Evolutionary conservation across 2,797 vertebrate genomes (phyloP), one percentile per base, ranked within the genome.

Genomic region (Malacoraja senta): DNA sequence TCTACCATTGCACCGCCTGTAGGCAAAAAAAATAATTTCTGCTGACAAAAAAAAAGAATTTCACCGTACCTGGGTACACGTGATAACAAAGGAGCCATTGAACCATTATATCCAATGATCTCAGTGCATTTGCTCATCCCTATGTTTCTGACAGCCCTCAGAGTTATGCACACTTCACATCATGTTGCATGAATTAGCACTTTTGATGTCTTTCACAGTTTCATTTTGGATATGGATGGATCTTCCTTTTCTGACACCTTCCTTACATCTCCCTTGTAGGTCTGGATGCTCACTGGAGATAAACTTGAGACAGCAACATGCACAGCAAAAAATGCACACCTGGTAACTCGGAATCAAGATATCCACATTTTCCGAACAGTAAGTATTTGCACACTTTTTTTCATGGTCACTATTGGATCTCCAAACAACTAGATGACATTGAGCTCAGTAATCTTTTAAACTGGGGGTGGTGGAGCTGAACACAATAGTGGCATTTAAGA

Each of bases 271-370:
- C 44, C 44, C 44, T 53, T 53, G 44, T 94, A 99, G 99, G 98
- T 99, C 71, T 99, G 99, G 99, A 99, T 99, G 99, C 96, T 99
- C 94, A 99, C 99, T 0, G 99, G 99, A 93, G 99, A 99, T 96
- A 99, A 99, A 95, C 96, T 99, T 83, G 99, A 99, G 96, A 99
- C 99, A 0, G 99, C 99, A 93, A 99, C 98, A 0, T 99, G 99
- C 96, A 99, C 98, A 0, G 99, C 99, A 12, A 99, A 99, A 96
- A 99, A 99, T 0, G 98, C 99, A 1, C 99, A 99, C 95, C 96
- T 99, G 95, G 98, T 99, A 95, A 99, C 98, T 94, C 97, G 99
- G 93, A 99, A 96, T 94, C 99, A 99, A 93, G 98, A 99, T 96
- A 97, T 99, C 95, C 98, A 99, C n/a, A 95, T 98, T 93, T 99